A percentile compares a stretch with the other conserved stretches of the same genome.
Conservation (phyloP, 2,888 invertebrate genomes). For the Mystacides longicornis region DNA sequence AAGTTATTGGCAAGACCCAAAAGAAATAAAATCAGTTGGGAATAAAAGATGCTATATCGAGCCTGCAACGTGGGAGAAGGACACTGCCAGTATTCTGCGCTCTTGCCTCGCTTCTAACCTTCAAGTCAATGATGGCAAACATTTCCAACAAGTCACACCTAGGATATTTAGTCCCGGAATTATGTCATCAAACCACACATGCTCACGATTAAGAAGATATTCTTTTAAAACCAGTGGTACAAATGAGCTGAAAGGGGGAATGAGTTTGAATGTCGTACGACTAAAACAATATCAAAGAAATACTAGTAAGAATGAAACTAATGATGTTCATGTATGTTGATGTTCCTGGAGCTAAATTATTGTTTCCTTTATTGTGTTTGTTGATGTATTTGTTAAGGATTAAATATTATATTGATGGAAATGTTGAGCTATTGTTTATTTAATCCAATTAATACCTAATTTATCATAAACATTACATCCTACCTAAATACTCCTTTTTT, state of each 20-base stretch:
- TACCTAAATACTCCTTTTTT: too few relatives aligned
- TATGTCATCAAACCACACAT: conserved; percentile 20
- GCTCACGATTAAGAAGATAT: conserved; percentile 13
- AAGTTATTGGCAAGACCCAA: conserved; percentile 24
- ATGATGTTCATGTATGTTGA: too few relatives aligned
- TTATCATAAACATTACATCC: too few relatives aligned
- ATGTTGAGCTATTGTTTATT: too few relatives aligned
- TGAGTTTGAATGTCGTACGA: conserved; percentile 20
- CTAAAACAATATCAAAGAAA: conserved; percentile 21
- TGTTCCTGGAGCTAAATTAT: too few relatives aligned
- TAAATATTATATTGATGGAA: too few relatives aligned
- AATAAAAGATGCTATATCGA: conserved; percentile 50
- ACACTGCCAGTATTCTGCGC: conserved; percentile 46
- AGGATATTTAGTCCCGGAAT: conserved; percentile 25
- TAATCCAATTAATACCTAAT: too few relatives aligned
- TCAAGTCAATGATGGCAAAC: conserved; percentile 16
- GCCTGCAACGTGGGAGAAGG: conserved; percentile 48
- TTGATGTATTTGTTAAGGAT: too few relatives aligned
- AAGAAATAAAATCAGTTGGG: conserved; percentile 37
- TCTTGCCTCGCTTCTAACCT: conserved; percentile 19
- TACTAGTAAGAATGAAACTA: conserved; percentile 13
- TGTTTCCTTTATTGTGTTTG: too few relatives aligned
- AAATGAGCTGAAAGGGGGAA: conserved; percentile 14
- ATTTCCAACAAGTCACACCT: conserved; percentile 22
- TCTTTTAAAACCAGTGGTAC: conserved; percentile 8